Conservation (phyloP, 2,797 vertebrate genomes). For the Halcyon smyrnensis region DNA sequence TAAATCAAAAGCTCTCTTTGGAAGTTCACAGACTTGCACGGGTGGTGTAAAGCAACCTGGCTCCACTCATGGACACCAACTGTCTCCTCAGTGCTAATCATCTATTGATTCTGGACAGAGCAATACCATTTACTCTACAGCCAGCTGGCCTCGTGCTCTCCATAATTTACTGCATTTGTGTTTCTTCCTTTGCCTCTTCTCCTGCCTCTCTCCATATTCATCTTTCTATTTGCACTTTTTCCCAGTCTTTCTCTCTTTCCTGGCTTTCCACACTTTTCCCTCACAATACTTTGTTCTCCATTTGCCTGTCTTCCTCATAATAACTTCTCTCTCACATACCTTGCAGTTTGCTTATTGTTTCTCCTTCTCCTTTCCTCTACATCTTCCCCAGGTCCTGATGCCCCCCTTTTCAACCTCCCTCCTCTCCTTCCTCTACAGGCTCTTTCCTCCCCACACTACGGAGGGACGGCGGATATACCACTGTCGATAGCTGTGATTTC, state of each 20-base stretch:
- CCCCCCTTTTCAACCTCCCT: background rate
- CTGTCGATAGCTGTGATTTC: conserved; percentile 9
- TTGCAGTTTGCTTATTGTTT: background rate
- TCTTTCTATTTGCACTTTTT: background rate
- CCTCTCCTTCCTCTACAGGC: background rate
- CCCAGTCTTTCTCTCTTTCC: background rate
- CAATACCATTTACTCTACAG: background rate
- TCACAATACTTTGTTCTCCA: background rate
- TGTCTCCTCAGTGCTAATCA: background rate
- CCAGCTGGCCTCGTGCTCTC: background rate
- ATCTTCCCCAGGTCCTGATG: background rate
- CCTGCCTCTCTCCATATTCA: background rate
- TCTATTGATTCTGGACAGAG: background rate
- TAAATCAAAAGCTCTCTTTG: background rate
- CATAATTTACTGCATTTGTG: background rate
- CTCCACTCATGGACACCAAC: background rate
- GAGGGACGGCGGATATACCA: background rate
- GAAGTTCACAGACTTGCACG: rapidly evolving
- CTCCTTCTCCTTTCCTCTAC: background rate
- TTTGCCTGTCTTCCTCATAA: background rate
- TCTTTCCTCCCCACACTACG: background rate
- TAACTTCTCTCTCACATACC: background rate
- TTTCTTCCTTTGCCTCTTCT: background rate
- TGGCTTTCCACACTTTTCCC: background rate
- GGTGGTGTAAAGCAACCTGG: background rate